Evolutionary conservation across 2,113 vertebrate species (phyloP).

Genomic region (Sarotherodon lohbergeri): DNA sequence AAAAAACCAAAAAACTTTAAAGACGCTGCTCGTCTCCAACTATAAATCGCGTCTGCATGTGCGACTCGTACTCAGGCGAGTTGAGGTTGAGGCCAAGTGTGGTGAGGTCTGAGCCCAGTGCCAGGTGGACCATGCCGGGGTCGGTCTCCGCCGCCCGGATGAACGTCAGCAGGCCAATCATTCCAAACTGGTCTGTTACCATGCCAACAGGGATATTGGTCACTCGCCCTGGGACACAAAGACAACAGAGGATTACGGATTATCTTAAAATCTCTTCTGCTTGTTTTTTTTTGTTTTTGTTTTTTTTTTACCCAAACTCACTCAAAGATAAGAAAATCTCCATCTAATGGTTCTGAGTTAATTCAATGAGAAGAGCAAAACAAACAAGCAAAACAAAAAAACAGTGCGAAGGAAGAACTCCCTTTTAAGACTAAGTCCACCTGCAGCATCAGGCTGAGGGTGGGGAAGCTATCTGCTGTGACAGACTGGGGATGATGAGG

Average conservation of each 20-base stretch:
- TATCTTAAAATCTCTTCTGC: background rate
- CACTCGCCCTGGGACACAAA: constrained; percentile 81
- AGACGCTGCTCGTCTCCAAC: background rate
- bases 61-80: constrained; percentile 90
- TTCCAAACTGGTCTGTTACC: constrained; percentile 99
- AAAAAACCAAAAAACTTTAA: background rate
- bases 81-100: constrained; percentile 99
- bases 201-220: constrained; percentile 99
- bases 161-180: constrained; percentile 98
- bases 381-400: background rate
- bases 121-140: constrained; percentile 98
- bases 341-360: background rate
- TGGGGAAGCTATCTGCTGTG: background rate
- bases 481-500: background rate
- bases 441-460: background rate
- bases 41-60: background rate
- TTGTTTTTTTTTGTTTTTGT: fast-evolving
- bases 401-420: background rate
- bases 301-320: background rate
- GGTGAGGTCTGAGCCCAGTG: constrained; percentile 97
- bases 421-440: background rate
- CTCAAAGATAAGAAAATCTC: background rate
- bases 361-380: background rate
- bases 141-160: constrained; percentile 98
- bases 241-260: background rate